Conservation (phyloP, 1,140 invertebrate genomes). For the Panagrolaimus sp. region DNA sequence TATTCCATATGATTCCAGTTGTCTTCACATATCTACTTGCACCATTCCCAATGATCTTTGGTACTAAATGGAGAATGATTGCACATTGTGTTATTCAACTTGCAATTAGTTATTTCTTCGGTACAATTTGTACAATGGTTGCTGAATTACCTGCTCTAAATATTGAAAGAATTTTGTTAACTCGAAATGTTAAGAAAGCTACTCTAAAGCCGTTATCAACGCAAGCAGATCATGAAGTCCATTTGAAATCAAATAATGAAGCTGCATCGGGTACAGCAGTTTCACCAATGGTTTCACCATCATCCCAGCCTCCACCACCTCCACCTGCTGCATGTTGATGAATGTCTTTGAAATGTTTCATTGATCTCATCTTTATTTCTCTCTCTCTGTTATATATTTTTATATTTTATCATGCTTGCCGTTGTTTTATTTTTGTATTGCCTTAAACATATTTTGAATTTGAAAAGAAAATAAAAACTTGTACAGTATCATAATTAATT, state of each 20-base stretch:
- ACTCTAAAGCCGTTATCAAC: constrained; percentile 26
- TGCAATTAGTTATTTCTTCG: constrained; percentile 49
- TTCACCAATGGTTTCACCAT: no score
- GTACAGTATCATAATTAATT: no score
- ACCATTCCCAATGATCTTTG: constrained; percentile 50
- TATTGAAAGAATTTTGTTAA: constrained; percentile 48
- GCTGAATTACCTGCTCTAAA: constrained; percentile 53
- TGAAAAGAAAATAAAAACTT: no score
- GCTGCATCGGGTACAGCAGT: no score
- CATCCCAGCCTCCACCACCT: no score
- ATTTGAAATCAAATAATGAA: not conserved
- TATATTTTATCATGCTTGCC: no score
- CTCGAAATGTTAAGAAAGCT: not conserved
- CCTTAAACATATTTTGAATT: no score
- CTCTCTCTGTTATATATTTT: no score
- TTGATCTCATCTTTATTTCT: no score
- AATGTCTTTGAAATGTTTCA: no score
- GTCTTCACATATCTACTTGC: constrained; percentile 54
- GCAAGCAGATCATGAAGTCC: constrained; percentile 23
- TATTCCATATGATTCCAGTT: constrained; percentile 58
- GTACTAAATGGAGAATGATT: constrained; percentile 43
- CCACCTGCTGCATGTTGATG: no score
- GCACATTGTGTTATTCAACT: constrained; percentile 53
- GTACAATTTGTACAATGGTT: constrained; percentile 45
- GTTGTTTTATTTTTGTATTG: no score